Evolutionary conservation across 1,140 invertebrate genomes (phyloP), one percentile per base, ranked within the genome.

Genomic region (Sitodiplosis mosellana): DNA sequence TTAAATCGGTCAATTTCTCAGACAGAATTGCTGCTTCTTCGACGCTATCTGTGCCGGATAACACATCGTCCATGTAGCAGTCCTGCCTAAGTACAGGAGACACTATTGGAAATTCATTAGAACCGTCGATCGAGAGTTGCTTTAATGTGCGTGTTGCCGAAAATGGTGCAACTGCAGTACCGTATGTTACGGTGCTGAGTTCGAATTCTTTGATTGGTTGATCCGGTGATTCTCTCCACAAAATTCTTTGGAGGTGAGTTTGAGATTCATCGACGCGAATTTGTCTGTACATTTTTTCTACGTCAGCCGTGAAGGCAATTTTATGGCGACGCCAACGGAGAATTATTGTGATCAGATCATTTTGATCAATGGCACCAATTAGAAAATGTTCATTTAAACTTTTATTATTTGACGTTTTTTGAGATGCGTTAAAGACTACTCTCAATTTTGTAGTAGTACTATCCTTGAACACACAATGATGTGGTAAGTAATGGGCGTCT

Each of bases 401-500:
- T 10, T 49, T 38, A 2, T 53, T 52, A 18, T 47, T 50, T 17
- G 54, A 41, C n/a, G 58, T 53, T 37, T 49, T 53, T 10, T 49
- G 46, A 1, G 58, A 63, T 0, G 51, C 60, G 50, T 64, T 54
- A 51, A 64, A 64, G 2, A 64, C 60, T 12, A 58, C 55, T 5
- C 60, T 45, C 4, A 63, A 22, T 42, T 58, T 58, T 1, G 59
- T 62, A 6, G 58, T 61, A 4, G 44, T 44, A 38, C 53, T 58
- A 37, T 56, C 53, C 15, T 53, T 46, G 14, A 58, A 33, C 0
- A 69, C 63, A 6, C 45, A 47, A 36, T 65, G 64, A 54, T 70
- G 65, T 2, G 65, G 63, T 15, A 69, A 33, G 47, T 63, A 61
- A 54, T 63, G 58, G 2, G 18, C 3, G 14, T n/a, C 17, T n/a